A percentile compares a stretch with the other conserved stretches of the same genome.
Evolutionary conservation across 2,888 invertebrate species (phyloP).

Genomic region (Hecatera dysodea): DNA sequence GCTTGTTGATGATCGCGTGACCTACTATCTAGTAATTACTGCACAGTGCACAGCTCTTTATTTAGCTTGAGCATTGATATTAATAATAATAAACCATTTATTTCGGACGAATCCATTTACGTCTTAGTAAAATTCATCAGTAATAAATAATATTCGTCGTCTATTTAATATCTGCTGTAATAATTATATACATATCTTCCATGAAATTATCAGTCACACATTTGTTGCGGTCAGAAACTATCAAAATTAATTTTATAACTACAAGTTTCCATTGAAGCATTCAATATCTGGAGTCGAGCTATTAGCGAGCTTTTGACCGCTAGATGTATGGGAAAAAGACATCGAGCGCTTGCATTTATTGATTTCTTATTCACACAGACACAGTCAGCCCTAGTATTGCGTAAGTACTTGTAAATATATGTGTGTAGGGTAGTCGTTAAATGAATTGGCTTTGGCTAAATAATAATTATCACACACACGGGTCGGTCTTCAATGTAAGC

Average conservation of each 20-base stretch:
- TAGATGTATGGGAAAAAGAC: constrained; percentile 2
- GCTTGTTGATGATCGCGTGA: not conserved
- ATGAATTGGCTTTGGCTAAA: too few species aligned
- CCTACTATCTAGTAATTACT: too few species aligned
- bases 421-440: not conserved
- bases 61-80: too few species aligned
- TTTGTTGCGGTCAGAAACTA: constrained; percentile 10
- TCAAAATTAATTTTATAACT: constrained; percentile 39
- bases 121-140: not conserved
- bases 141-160: not conserved
- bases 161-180: not conserved
- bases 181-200: constrained; percentile 10
- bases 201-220: constrained; percentile 22
- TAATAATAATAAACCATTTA: too few species aligned
- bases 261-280: constrained; percentile 22
- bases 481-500: too few species aligned
- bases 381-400: not conserved
- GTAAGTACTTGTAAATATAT: constrained; percentile 15
- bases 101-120: too few species aligned
- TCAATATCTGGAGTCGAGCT: constrained; percentile 33
- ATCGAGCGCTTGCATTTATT: constrained; percentile 6
- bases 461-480: too few species aligned
- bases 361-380: too few species aligned
- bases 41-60: not conserved
- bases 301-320: constrained; percentile 25